Conservation (phyloP, 2,888 invertebrate species). For the Steromphala cineraria region DNA sequence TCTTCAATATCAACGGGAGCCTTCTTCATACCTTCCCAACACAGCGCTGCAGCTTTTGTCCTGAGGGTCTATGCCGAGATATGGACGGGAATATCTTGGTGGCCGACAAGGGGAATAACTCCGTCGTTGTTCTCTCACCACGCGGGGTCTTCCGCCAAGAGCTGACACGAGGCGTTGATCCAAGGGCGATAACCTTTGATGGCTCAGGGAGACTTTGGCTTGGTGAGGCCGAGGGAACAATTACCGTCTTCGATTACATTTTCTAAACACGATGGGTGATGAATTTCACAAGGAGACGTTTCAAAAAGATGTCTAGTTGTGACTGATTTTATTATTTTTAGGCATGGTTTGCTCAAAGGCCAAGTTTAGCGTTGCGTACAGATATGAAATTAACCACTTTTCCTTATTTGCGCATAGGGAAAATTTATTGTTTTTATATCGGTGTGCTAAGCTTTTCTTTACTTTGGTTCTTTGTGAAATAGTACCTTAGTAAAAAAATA, state of each 20-base stretch:
- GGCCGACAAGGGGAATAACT: slow-evolving; percentile 18
- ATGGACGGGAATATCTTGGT: neutral
- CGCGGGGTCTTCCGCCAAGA: neutral
- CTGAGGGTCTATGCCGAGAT: neutral
- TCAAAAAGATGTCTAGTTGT: no score
- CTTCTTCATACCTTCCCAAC: neutral
- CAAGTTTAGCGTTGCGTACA: no score
- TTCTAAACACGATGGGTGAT: no score
- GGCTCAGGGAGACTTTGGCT: neutral
- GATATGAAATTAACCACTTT: no score
- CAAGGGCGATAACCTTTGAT: neutral
- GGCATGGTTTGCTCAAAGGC: no score
- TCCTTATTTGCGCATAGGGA: no score
- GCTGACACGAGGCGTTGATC: neutral
- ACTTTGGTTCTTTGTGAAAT: no score
- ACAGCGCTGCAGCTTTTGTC: neutral
- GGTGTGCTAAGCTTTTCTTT: no score
- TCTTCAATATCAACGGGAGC: neutral
- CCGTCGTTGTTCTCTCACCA: neutral
- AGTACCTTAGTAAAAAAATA: no score
- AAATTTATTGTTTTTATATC: no score
- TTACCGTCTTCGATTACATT: neutral
- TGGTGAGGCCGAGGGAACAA: neutral
- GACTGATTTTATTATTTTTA: no score
- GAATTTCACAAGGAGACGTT: no score